Evolutionary conservation across 2,888 invertebrate genomes (phyloP), one percentile per base, ranked within the genome.

Genomic region (Lasioglossum zephyrum): DNA sequence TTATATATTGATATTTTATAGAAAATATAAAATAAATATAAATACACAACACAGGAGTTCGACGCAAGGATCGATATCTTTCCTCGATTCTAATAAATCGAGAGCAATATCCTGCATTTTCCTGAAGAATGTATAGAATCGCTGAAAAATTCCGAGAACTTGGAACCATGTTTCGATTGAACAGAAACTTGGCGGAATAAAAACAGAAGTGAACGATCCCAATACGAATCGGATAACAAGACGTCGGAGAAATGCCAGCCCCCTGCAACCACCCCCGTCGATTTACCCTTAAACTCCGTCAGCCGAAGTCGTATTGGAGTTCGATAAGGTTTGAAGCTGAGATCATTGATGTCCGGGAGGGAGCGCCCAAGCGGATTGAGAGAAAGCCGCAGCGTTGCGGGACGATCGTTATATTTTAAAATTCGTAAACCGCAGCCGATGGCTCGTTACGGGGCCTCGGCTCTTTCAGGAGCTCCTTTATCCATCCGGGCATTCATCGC

Each of bases 401-500:
- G 31, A 9, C 66, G 36, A 36, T 66, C 18, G 66, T 66, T 66
- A 66, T 66, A 66, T 36, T 66, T 31, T 22, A 69, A 69, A 69
- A 69, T 69, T 39, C 22, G 69, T 69, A 36, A 11, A 69, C 69
- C 69, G 69, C 69, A 74, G n/a, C 31, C 53, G 4, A 49, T 74
- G 8, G 53, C 5, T 41, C 57, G n/a, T 75, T 41, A 26, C 39
- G 39, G 26, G 2, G 74, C 57, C 57, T 5, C n/a, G 36, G 13
- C 6, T 31, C 70, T 70, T 53, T 70, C 69, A 69, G 39, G 44
- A 60, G n/a, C 53, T 26, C 60, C 82, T 57, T 70, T 69, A 77
- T 82, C 18, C 74, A 70, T 70, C 60, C 74, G 39, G 49, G 60
- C 74, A 53, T 84, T 86, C 47, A 79, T 74, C 77, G 47, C 74